These are phyloP conservation scores for Drosophila helvetica DNA, from an alignment of 2,888 invertebrate genomes.

Conservation along the genomic window DNA sequence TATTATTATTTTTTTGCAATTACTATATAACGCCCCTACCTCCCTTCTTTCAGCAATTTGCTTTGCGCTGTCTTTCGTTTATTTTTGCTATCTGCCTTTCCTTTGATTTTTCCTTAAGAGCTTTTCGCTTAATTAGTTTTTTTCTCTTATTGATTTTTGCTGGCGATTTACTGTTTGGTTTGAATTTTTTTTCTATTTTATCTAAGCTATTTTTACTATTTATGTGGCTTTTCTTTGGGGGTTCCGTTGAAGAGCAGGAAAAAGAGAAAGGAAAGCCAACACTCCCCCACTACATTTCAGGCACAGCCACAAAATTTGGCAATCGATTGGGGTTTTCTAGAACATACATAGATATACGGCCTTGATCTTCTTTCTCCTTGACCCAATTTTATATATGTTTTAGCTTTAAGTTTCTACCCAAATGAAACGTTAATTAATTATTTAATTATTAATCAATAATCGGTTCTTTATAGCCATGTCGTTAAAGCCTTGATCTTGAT, in stretches of 20 bases:
- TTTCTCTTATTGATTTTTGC: conserved; percentile 30
- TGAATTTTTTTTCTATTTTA: conserved; percentile 18
- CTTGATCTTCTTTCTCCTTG: conserved; percentile 7
- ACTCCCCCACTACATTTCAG: conserved; percentile 17
- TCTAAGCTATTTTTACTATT: conserved; percentile 9
- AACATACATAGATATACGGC: not conserved
- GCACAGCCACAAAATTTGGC: conserved; percentile 27
- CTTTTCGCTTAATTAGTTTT: conserved; percentile 49
- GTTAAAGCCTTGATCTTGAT: conserved; percentile 20
- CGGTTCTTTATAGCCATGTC: not conserved
- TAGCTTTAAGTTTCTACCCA: not conserved
- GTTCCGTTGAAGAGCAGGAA: too few relatives aligned
- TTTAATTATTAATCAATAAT: not conserved
- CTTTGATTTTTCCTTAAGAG: conserved; percentile 41
- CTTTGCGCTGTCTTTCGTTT: conserved; percentile 17
- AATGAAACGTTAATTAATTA: too few relatives aligned
- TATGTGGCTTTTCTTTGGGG: not conserved
- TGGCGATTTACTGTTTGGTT: not conserved
- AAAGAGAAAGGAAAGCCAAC: conserved; percentile 12
- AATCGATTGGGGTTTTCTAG: not conserved
- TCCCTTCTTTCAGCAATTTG: conserved; percentile 11
- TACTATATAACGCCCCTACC: conserved; percentile 12
- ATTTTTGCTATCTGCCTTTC: conserved; percentile 6
- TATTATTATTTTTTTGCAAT: conserved; percentile 26
- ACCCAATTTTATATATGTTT: not conserved